Evolutionary conservation across 2,797 vertebrate species (phyloP).

Genomic region (Picus viridis): DNA sequence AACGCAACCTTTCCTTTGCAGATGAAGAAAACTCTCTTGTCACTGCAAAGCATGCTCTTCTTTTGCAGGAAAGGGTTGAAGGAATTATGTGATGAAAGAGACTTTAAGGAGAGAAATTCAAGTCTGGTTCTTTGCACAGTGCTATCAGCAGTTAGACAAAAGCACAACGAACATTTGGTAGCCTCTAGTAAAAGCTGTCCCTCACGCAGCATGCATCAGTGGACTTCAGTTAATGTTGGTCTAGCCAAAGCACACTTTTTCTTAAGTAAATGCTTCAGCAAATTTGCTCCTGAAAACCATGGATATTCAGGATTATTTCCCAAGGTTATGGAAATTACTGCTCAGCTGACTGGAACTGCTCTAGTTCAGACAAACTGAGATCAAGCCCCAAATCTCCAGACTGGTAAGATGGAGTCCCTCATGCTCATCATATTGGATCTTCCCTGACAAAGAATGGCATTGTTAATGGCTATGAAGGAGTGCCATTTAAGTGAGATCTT

Average conservation of each 20-base stretch:
- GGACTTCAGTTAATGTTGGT: background rate
- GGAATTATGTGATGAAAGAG: background rate
- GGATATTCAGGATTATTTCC: background rate
- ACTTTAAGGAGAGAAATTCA: background rate
- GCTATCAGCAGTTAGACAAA: background rate
- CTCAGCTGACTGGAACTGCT: background rate
- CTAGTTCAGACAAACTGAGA: background rate
- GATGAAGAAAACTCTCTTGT: background rate
- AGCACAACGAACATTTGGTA: background rate
- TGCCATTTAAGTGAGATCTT: background rate
- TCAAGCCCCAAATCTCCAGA: background rate
- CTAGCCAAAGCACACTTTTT: background rate
- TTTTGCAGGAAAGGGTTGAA: background rate
- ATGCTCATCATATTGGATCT: background rate
- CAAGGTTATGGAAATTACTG: background rate
- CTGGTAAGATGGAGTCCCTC: background rate
- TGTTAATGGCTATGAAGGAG: background rate
- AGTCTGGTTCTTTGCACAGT: background rate
- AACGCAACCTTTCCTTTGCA: background rate
- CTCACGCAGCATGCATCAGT: background rate
- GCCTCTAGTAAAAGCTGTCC: background rate
- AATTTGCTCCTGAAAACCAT: slow-evolving; percentile 21
- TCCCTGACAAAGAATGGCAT: background rate
- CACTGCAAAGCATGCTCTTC: background rate
- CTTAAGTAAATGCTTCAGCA: background rate